Evolutionary conservation across 2,113 vertebrate genomes (phyloP).

Genomic region (Dolichotis patagonum): DNA sequence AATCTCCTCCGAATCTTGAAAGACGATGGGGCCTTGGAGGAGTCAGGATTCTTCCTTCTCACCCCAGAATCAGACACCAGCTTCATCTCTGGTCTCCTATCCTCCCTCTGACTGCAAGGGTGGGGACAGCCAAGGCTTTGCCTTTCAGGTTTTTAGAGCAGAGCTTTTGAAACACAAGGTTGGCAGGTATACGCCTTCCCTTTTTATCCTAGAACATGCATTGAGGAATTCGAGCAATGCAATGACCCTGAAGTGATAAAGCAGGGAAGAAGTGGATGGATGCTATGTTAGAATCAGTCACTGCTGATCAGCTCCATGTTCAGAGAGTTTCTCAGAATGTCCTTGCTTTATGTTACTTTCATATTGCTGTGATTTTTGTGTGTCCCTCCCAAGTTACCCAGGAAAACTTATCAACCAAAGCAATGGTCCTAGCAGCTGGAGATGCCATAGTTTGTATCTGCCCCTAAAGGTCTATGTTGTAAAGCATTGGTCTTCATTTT

Average conservation of each 20-base stretch:
- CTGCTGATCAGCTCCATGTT: neutral
- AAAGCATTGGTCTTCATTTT: neutral
- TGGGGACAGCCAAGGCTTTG: neutral
- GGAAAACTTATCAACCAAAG: neutral
- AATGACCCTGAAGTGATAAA: neutral
- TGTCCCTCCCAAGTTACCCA: neutral
- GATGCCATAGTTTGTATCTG: neutral
- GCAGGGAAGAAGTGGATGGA: neutral
- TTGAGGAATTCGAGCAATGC: neutral
- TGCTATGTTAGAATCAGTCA: neutral
- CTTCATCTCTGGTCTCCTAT: neutral
- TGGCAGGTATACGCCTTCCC: no score
- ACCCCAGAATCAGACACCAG: neutral
- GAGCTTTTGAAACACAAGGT: neutral
- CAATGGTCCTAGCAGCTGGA: neutral
- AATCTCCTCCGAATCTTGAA: neutral
- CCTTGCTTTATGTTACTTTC: neutral
- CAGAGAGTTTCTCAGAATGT: neutral
- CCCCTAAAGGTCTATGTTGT: neutral
- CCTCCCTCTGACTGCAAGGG: neutral
- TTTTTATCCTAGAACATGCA: neutral
- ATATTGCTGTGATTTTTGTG: neutral
- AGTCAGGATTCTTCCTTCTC: neutral
- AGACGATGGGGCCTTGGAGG: neutral
- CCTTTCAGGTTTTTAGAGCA: neutral